These are phyloP conservation scores for Eulithis testata DNA, from an alignment of 2,888 invertebrate species.

Conservation along the genomic window DNA sequence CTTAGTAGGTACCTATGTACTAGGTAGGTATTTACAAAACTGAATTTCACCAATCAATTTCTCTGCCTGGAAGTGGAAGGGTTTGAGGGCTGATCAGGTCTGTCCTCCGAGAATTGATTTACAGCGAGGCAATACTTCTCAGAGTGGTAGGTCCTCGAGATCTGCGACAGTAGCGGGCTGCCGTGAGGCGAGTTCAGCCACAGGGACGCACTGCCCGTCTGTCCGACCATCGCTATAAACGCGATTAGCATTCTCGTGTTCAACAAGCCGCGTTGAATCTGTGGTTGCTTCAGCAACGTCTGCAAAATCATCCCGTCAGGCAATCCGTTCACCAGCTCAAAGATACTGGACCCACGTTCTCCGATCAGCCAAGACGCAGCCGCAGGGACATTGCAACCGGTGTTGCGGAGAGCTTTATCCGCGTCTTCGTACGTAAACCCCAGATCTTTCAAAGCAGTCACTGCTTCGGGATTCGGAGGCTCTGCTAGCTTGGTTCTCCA, in stretches of 20 bases:
- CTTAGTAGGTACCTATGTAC: no score
- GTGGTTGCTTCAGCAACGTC: constrained; percentile 72
- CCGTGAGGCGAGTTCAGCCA: constrained; percentile 80
- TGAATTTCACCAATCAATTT: constrained; percentile 40
- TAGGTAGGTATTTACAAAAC: no score
- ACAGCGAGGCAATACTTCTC: constrained; percentile 80
- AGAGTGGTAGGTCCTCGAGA: constrained; percentile 77
- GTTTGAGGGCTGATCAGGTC: constrained; percentile 43
- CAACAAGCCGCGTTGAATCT: constrained; percentile 73
- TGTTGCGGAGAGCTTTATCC: constrained; percentile 64
- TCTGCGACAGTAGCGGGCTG: constrained; percentile 73
- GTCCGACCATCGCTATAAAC: constrained; percentile 78
- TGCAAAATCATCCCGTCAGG: constrained; percentile 73
- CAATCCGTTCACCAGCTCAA: constrained; percentile 71
- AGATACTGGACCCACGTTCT: constrained; percentile 74
- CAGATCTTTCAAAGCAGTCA: constrained; percentile 64
- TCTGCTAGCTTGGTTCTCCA: constrained; percentile 69
- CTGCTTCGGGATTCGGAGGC: constrained; percentile 63
- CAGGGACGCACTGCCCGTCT: constrained; percentile 71
- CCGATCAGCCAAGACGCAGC: constrained; percentile 77
- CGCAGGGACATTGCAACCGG: constrained; percentile 75
- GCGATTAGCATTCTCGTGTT: constrained; percentile 78
- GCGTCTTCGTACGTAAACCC: constrained; percentile 68
- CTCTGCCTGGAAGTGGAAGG: constrained; percentile 71
- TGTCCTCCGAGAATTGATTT: constrained; percentile 74